Evolutionary conservation across 2,113 vertebrate species (phyloP).

Genomic region (Apteryx mantelli): DNA sequence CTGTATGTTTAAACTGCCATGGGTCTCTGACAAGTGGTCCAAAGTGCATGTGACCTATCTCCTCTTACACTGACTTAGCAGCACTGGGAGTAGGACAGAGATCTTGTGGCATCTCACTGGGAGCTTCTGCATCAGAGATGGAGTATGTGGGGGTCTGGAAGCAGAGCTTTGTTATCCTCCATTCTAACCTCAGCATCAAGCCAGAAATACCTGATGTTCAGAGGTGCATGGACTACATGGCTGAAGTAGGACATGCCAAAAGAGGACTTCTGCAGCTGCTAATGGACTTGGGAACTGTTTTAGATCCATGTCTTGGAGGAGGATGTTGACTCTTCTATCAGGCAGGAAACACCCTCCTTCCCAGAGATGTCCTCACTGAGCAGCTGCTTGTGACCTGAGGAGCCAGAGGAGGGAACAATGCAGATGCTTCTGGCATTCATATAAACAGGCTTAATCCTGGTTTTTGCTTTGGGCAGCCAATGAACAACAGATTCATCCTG

Average conservation of each 20-base stretch:
- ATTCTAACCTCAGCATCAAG: neutral
- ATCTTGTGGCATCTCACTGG: neutral
- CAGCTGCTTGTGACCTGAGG: neutral
- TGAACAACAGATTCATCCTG: neutral
- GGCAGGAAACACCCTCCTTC: neutral
- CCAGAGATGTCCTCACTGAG: neutral
- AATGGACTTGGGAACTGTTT: neutral
- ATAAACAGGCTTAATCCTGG: neutral
- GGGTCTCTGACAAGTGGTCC: neutral
- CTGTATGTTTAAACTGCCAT: neutral
- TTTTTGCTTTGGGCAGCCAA: neutral
- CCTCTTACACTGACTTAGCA: neutral
- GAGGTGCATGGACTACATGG: neutral
- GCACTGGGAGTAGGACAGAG: neutral
- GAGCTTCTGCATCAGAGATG: neutral
- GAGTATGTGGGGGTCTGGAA: neutral
- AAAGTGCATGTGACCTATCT: neutral
- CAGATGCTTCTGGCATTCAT: neutral
- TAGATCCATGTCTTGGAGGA: neutral
- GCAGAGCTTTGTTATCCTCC: neutral
- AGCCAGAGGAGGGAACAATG: neutral
- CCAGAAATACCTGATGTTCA: neutral
- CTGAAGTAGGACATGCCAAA: neutral
- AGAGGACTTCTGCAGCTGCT: neutral
- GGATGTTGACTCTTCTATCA: neutral